These are phyloP conservation scores for Caenorhabditis panamensis DNA, from an alignment of 2,888 invertebrate species.

Conservation along the genomic window DNA sequence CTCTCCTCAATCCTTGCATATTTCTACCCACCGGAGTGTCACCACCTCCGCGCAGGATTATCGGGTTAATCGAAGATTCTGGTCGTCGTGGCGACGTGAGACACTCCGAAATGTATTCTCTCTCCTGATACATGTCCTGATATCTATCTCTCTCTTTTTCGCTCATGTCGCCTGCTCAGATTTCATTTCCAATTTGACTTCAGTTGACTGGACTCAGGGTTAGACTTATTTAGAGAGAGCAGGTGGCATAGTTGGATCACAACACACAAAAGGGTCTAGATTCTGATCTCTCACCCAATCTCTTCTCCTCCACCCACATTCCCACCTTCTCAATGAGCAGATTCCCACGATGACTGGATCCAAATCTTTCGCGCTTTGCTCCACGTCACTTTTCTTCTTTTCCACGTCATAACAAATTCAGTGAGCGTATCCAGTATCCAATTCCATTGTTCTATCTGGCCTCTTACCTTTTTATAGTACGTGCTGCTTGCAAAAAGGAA, in stretches of 20 bases:
- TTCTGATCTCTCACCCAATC: too few relatives aligned
- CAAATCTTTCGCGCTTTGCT: too few relatives aligned
- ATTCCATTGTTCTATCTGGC: too few relatives aligned
- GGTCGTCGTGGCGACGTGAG: not conserved
- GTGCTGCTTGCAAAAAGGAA: too few relatives aligned
- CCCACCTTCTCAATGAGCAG: not conserved
- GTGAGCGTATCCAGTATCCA: not conserved
- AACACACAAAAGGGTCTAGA: too few relatives aligned
- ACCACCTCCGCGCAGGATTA: not conserved
- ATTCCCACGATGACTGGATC: slow-evolving; percentile 1
- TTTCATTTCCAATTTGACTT: too few relatives aligned
- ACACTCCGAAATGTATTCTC: not conserved
- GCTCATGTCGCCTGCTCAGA: too few relatives aligned
- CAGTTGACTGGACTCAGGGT: too few relatives aligned
- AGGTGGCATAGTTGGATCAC: too few relatives aligned
- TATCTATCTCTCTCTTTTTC: not conserved
- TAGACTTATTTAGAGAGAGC: too few relatives aligned
- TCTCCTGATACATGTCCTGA: not conserved
- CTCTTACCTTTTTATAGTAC: too few relatives aligned
- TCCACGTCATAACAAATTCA: slow-evolving; percentile 7
- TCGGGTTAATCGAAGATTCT: slow-evolving; percentile 11
- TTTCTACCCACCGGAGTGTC: not conserved
- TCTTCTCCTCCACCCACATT: slow-evolving; percentile 7
- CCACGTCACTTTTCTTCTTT: not conserved
- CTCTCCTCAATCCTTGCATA: not conserved